Evolutionary conservation across 37 sponge, comb jelly and placozoan genomes (phyloP), one percentile per base, ranked within the genome.

Genomic region (Eunapius fragilis): DNA sequence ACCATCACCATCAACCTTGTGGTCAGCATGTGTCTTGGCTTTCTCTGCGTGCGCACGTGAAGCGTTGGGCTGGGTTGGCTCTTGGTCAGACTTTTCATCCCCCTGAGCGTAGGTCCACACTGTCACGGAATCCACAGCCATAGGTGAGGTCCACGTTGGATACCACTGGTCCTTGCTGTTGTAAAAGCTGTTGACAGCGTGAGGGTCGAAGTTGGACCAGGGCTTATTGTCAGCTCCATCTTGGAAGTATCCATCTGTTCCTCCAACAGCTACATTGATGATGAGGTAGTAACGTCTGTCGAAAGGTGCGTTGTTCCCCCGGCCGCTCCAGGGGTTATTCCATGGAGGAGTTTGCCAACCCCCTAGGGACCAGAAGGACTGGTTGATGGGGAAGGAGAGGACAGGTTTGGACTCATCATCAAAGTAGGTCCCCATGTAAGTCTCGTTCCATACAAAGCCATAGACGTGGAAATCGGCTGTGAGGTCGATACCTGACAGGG

Each of bases 361-460:
- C 25, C 91, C 87, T 35, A 91, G 76, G n/a, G 35, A 30, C 92
- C 92, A 94, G 68, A 94, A 88, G n/a, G 92, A 86, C 82, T 91
- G 72, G 19, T 33, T 86, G 27, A 94, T 91, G 1, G 89, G 80
- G n/a, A 86, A 23, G 4, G 72, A 69, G 37, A 94, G 88, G 3
- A 91, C 91, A 37, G 41, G 49, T 41, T 94, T 91, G 10, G 50
- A 26, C 70, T 82, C 82, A 0, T 82, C 27, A 37, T 94, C 95
- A 49, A 94, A 83, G 67, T 94, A 94, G 5, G 95, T 91, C 19
- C 95, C 95, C 5, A 94, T 91, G 85, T 94, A 94, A 4, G 92
- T 91, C 73, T 91, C 92, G 67, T 94, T 94, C 95, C 95, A 94
- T 24, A 94, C 85, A 7, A 94, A 67, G 9, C 95, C 95, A 30